Base-by-base conservation (phyloP, 64 coral and sea anemone species). In the Orbicella faveolata region DNA sequence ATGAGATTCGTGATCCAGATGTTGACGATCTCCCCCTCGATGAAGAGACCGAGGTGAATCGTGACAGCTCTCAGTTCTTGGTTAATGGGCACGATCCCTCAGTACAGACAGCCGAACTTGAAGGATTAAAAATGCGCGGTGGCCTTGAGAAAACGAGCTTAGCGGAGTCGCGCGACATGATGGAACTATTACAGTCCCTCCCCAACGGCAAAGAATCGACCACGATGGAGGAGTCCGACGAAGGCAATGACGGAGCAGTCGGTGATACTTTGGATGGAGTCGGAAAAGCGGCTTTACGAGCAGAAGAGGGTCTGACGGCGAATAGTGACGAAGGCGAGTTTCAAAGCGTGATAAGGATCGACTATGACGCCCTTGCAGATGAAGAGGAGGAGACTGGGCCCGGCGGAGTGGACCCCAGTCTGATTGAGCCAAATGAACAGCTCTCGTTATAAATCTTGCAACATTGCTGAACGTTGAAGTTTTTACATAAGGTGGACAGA, bases 281-380 rank as follows among this genome's bases (percentile, higher is more conserved):
- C 79, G 57, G 33, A 64, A 39, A 82, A 63, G n/a, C 26, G 9
- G 59, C 18, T 34, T 15, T 62, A 37, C 59, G 57, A 65, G 17
- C 11, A 4, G 33, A 34, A 34, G 33, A 34, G 72, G 36, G 52
- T 1, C 11, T 78, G 76, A 9, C 36, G 17, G 61, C 0, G 3
- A 82, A 82, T 61, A 82, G 79, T 19, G 59, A 82, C 33, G 33
- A 82, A 34, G 79, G 79, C 57, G 79, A 82, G 34, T 82, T 82
- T 61, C 13, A n/a, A 14, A 82, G 79, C 59, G 61, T 82, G 61
- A 82, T 65, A 34, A 63, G 6, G 57, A 82, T 82, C 79, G 34
- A 82, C 79, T 82, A 82, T 34, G 36, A 65, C 53, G 33, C 26
- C 13, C 3, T n/a, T 1, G 17, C 57, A 20, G 17, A 19, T 23